Conservation (phyloP, 2,113 vertebrate genomes). For the Protobothrops flavoviridis region DNA sequence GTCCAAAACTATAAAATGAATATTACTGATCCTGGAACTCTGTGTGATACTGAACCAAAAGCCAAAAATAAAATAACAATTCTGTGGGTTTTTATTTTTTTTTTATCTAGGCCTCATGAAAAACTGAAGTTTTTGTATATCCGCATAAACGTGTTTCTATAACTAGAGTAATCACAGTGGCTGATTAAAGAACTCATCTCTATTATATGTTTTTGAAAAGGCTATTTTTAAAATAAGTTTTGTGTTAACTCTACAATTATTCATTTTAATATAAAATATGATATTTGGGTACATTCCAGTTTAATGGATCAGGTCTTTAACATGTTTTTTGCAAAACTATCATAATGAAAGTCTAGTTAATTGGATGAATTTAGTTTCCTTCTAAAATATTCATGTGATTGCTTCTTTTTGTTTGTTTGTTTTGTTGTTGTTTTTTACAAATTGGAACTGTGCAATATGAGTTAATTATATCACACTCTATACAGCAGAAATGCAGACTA, state of each 20-base stretch:
- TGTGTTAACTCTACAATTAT: constrained; percentile 41
- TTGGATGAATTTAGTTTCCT: neutral
- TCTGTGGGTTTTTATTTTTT: neutral
- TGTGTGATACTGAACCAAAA: neutral
- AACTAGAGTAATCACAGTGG: constrained; percentile 52
- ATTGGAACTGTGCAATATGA: neutral
- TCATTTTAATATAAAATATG: constrained; percentile 33
- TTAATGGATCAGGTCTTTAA: constrained; percentile 51
- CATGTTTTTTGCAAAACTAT: neutral
- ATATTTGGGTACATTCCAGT: constrained; percentile 40
- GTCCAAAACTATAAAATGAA: rapidly evolving
- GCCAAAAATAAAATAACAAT: neutral
- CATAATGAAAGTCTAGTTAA: constrained; percentile 3
- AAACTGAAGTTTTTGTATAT: neutral
- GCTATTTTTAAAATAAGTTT: constrained; percentile 65
- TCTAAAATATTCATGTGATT: neutral
- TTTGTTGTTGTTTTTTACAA: neutral
- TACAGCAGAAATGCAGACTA: neutral
- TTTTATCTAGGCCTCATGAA: neutral
- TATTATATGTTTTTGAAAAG: constrained; percentile 60
- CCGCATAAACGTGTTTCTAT: constrained; percentile 37
- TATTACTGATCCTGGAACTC: neutral
- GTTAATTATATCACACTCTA: neutral
- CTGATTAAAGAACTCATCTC: constrained; percentile 55
- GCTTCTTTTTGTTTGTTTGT: neutral